Evolutionary conservation across 1,140 invertebrate genomes (phyloP), one percentile per base, ranked within the genome.

Genomic region (Galleria mellonella): DNA sequence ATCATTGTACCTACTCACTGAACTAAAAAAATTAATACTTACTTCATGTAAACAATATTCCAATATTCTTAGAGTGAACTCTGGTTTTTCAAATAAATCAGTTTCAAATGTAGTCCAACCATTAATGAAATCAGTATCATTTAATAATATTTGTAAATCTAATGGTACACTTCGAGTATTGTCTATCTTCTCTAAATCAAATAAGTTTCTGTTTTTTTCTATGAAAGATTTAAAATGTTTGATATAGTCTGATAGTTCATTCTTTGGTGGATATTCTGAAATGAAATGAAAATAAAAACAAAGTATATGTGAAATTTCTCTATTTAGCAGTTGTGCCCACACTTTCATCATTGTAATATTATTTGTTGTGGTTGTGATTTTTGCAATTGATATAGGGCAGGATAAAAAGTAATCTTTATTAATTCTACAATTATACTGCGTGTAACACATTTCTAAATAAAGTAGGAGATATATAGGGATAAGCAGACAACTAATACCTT

Each of bases 11-110:
- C n/a, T n/a, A n/a, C 17, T 23, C 6, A 23, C 2, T 23, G 6
- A 23, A 23, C 17, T 6, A 23, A 23, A 23, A 23, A 51, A 48
- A 43, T 49, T 32, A 47, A 44, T 27, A 40, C 15, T 29, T 55
- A 92, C 90, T 78, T 94, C 90, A 86, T 95, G 90, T 75, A 94
- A 89, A 43, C 92, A 91, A 51, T 94, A 82, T 43, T 92, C 91
- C 15, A 96, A 70, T 57, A 90, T 90, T 41, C 89, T 88, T 14
- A 95, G 83, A 31, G 89, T 88, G 49, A 86, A 81, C 47, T 88
- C 86, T 9, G 94, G 92, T 49, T 88, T 89, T 41, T 92, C 89
- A 61, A 87, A 87, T 41, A 95, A 70, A 47, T 94, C 90, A 32
- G 78, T 84, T 49, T 88, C 77, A 66, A 96, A 92, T 49, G 87